These are phyloP conservation scores for Sturnus vulgaris DNA, from an alignment of 2,113 vertebrate genomes.

Conservation along the genomic window DNA sequence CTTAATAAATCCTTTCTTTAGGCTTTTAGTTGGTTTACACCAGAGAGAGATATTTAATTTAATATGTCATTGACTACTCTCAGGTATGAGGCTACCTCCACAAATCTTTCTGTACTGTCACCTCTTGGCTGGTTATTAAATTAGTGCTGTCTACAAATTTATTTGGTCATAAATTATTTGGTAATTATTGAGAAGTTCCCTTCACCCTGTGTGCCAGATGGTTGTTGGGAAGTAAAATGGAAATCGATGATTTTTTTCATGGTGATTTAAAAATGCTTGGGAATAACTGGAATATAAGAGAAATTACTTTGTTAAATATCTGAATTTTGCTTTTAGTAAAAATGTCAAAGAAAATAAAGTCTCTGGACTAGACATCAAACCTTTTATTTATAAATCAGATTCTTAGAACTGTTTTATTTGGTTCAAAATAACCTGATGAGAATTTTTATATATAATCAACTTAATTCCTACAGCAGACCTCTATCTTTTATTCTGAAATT, in stretches of 20 bases:
- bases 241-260: neutral
- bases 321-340: neutral
- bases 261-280: neutral
- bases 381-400: neutral
- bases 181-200: neutral
- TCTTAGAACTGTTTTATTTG: neutral
- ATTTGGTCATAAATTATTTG: conserved; percentile 19
- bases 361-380: neutral
- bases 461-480: neutral
- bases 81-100: conserved; percentile 1
- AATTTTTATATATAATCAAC: neutral
- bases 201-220: neutral
- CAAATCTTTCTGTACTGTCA: conserved; percentile 24
- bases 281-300: neutral
- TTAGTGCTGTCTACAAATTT: conserved; percentile 1
- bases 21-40: neutral
- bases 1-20: conserved; percentile 40
- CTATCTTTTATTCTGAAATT: neutral
- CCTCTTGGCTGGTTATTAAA: conserved; percentile 18
- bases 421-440: neutral
- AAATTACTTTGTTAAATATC: neutral
- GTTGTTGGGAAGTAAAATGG: neutral
- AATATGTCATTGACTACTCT: neutral
- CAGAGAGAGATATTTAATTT: conserved; percentile 2
- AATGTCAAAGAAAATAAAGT: neutral